Base-by-base conservation (phyloP, 2,888 invertebrate genomes). In the Xestia xanthographa region DNA sequence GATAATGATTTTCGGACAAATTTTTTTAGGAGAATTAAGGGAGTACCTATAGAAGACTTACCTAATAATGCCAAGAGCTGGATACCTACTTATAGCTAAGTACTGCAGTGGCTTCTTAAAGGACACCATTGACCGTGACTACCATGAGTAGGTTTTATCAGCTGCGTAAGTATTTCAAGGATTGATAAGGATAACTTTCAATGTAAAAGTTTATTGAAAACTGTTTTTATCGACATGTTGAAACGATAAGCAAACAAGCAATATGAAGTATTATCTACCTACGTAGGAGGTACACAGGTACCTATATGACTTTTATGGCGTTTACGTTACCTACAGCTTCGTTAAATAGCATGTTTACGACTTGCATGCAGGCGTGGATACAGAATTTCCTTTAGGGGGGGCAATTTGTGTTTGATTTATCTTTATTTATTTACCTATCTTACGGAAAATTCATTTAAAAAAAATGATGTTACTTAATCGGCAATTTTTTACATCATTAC, bases 151-250 rank as follows among this genome's bases (percentile, higher is more conserved):
- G 12, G 66, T 43, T 48, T 63, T 75, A 81, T 81, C 53, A 29
- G 22, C 56, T 45, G n/a, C 12, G 50, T 70, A 45, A 77, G 56
- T 65, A 58, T 62, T 66, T 78, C 48, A 62, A 67, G 66, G 43
- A 53, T 81, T 75, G 75, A 75, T 81, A 79, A 65, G 63, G 63
- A 81, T 75, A 75, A 75, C 50, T 67, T 81, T 56, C 67, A 75
- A 66, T 68, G 63, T 67, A 81, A 81, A 75, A 67, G 76, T 79
- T 79, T 65, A 81, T 82, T 79, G 79, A 48, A 78, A 78, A 82
- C 56, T 50, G 43, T 81, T 75, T 80, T 81, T 81, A 81, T 81
- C 73, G 74, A 45, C 60, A 41, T 53, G 50, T 26, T 78, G 75
- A 45, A 75, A 65, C 76, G 76, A 79, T 82, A 79, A 81, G 63